These are phyloP conservation scores for Albula goreensis DNA, from an alignment of 2,113 vertebrate species.

Conservation along the genomic window DNA sequence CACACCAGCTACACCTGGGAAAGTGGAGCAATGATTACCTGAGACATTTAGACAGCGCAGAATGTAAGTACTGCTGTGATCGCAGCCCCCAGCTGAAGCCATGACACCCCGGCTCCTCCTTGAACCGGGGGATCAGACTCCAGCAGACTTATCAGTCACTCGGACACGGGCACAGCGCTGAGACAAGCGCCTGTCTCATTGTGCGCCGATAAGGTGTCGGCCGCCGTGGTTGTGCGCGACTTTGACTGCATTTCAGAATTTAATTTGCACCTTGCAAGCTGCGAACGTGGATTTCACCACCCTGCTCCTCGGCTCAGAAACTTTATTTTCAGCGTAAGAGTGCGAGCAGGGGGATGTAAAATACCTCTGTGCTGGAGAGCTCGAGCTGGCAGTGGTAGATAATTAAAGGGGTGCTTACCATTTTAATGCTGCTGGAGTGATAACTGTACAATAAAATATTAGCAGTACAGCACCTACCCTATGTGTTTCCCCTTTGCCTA, in stretches of 20 bases:
- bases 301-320: slow-evolving; percentile 47
- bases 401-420: neutral
- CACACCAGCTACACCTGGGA: too few species aligned
- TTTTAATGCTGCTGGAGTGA: slow-evolving; percentile 48
- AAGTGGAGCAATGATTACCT: too few species aligned
- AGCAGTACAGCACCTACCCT: neutral
- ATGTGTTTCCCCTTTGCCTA: neutral
- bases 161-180: too few species aligned
- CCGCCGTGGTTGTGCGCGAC: neutral
- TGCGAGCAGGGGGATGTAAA: slow-evolving; percentile 48
- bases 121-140: too few species aligned
- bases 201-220: neutral
- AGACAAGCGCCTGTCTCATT: too few species aligned
- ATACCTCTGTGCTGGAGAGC: slow-evolving; percentile 51
- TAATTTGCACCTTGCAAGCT: slow-evolving; percentile 46
- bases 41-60: too few species aligned
- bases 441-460: neutral
- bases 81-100: too few species aligned
- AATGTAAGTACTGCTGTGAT: too few species aligned
- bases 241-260: neutral
- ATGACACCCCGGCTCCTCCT: too few species aligned
- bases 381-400: neutral
- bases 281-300: slow-evolving; percentile 49
- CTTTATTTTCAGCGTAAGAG: slow-evolving; percentile 49
- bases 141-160: too few species aligned